Base-by-base conservation (phyloP, 2,888 invertebrate species). In the Cephus nigrinus region DNA sequence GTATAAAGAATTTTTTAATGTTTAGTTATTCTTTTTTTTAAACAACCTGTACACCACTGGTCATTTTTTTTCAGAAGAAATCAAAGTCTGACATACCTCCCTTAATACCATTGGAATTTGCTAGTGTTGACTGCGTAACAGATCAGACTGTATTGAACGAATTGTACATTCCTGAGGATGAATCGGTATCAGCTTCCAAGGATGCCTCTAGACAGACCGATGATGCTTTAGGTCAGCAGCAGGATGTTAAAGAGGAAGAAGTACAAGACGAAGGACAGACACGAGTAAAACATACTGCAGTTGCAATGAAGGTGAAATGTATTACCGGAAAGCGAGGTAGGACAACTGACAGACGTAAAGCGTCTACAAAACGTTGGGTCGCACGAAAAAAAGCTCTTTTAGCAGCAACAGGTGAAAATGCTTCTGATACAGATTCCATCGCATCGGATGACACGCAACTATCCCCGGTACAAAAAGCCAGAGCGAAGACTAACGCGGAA, bases 301-400 rank as follows among this genome's bases (percentile, higher is more conserved):
- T 78, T 30, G 75, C 74, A 11, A 69, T 75, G 68, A 81, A 80
- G 73, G 71, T 75, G 15, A 85, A 79, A 68, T 80, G 75, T 30
- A 78, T 81, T n/a, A 74, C 73, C 4, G 82, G 78, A 1, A 85
- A 84, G 79, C 87, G 88, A 11, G 83, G 80, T 30, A 88, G 86
- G 84, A 88, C 86, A 3, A 88, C 85, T 0, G 88, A 89, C 31
- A 84, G 87, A 55, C 84, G 91, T 34, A 87, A 86, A 78, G 90
- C 89, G 11, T 91, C 88, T 5, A 90, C 90, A 0, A 90, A 90
- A 80, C 89, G 91, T 55, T 91, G 91, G 91, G 90, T 88, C 0
- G 91, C 88, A 3, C 86, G 91, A n/a, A 91, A 91, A 75, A 90
- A 87, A 68, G 91, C 91, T 0, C 81, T 90, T 4, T 81, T 90